These are phyloP conservation scores for Pseudorhombus dupliciocellatus DNA, from an alignment of 2,113 vertebrate species.

Conservation along the genomic window DNA sequence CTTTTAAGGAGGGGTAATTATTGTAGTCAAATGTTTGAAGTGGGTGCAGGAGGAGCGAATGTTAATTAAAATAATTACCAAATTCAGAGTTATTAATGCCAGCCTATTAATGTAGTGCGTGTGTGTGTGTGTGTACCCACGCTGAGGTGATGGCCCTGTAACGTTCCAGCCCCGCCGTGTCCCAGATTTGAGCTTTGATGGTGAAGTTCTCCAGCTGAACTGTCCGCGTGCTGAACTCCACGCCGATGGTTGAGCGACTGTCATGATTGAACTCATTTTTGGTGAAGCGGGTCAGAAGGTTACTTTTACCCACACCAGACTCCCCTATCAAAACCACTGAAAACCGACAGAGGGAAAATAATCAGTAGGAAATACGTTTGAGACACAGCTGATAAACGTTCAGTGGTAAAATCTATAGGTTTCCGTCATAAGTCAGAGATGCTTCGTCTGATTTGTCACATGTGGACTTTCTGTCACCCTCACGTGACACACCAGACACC, in stretches of 20 bases:
- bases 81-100: conserved; percentile 4
- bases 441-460: not conserved
- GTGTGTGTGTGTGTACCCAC: conserved; percentile 79
- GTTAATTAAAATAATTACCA: not conserved
- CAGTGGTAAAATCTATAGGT: not conserved
- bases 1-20: too few species aligned
- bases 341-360: not conserved
- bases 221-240: conserved; percentile 95
- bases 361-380: not conserved
- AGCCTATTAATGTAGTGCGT: too few species aligned
- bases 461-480: conserved; percentile 32
- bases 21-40: too few species aligned
- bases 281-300: conserved; percentile 88
- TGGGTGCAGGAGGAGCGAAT: too few species aligned
- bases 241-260: conserved; percentile 95
- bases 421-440: not conserved
- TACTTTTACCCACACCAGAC: conserved; percentile 84
- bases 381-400: too few species aligned
- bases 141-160: conserved; percentile 97
- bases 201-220: conserved; percentile 83
- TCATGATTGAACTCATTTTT: conserved; percentile 96
- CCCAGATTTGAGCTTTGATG: conserved; percentile 97
- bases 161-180: conserved; percentile 94
- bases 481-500: not conserved
- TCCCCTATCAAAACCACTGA: conserved; percentile 93